phyloP scores from a whole-genome alignment of 2,797 vertebrate species.

The Emys orbicularis region DNA sequence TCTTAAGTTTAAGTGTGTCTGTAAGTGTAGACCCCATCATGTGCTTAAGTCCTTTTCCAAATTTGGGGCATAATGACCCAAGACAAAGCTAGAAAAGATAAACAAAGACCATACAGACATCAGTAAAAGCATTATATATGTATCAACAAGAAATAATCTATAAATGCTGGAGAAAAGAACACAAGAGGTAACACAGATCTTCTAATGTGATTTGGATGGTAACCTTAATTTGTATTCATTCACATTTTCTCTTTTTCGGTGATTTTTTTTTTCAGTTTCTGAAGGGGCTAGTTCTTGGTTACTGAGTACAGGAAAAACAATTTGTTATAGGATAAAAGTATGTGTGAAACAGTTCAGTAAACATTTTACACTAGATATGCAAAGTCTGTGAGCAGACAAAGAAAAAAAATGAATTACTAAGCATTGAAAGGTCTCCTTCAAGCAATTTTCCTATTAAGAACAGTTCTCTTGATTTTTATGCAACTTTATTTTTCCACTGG shows the following conservation, averaged over 20 bases:
- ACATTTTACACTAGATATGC: background rate
- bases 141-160: background rate
- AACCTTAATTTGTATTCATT: background rate
- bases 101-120: background rate
- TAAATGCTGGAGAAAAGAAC: background rate
- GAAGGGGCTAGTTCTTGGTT: background rate
- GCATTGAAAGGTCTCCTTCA: background rate
- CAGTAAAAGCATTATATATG: background rate
- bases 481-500: conserved; percentile 33
- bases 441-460: background rate
- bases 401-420: background rate
- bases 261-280: background rate
- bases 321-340: background rate
- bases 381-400: background rate
- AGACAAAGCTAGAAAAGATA: background rate
- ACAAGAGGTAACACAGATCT: background rate
- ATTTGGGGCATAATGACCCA: background rate
- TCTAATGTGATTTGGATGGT: background rate
- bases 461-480: conserved; percentile 36
- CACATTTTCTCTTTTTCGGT: background rate
- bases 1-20: background rate
- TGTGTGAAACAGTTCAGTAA: background rate
- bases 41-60: background rate
- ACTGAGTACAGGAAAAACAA: background rate
- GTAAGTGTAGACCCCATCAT: background rate